These are phyloP conservation scores for Trachurus trachurus DNA, from an alignment of 2,797 vertebrate species.

Conservation along the genomic window DNA sequence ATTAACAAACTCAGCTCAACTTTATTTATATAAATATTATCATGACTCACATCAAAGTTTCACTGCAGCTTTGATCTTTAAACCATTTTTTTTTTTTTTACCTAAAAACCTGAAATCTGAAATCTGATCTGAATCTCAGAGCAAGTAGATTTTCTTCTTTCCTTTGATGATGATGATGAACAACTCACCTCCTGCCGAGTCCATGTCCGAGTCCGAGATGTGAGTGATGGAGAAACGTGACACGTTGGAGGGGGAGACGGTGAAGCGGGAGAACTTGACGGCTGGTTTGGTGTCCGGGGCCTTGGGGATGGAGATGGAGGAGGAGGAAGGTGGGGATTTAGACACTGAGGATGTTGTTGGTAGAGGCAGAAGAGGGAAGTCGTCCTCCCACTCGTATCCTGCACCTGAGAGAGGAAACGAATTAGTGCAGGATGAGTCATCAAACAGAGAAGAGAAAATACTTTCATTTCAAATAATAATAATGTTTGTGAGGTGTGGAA, in stretches of 20 bases:
- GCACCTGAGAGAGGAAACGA: slow-evolving; percentile 76
- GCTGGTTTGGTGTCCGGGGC: slow-evolving; percentile 76
- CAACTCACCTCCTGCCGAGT: slow-evolving; percentile 88
- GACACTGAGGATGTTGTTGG: slow-evolving; percentile 85
- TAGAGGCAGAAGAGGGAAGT: slow-evolving; percentile 87
- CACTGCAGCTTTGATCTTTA: background rate
- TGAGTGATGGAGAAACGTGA: slow-evolving; percentile 98
- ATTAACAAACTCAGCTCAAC: too few species aligned
- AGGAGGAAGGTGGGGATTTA: slow-evolving; percentile 58
- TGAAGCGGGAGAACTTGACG: slow-evolving; percentile 91
- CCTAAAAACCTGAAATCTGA: background rate
- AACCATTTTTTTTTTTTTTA: background rate
- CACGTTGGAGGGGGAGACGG: slow-evolving; percentile 89
- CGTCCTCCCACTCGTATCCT: slow-evolving; percentile 91
- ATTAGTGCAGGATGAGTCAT: too few species aligned
- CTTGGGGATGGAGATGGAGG: slow-evolving; percentile 43
- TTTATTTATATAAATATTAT: too few species aligned
- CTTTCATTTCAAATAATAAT: too few species aligned
- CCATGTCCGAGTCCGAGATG: slow-evolving; percentile 91
- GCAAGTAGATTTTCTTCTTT: background rate
- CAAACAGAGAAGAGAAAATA: too few species aligned
- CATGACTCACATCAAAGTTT: background rate
- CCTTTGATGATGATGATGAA: background rate
- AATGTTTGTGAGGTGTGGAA: too few species aligned
- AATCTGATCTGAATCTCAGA: background rate